These are phyloP conservation scores for Diarsia mendica DNA, from an alignment of 2,888 invertebrate genomes.

Conservation along the genomic window DNA sequence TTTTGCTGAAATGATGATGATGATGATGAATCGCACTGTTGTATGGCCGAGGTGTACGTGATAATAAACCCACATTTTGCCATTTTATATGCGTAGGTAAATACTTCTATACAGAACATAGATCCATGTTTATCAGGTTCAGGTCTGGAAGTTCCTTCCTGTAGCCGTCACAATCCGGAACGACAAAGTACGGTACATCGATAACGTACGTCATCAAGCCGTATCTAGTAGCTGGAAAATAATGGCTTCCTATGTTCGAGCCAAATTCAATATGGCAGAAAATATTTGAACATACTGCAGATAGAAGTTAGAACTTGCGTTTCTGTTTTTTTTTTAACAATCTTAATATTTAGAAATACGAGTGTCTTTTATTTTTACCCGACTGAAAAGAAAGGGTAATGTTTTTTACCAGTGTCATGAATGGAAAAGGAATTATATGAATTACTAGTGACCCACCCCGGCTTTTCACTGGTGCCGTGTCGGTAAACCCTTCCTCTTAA, in stretches of 20 bases:
- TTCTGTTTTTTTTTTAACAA: neutral
- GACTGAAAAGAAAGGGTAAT: no score
- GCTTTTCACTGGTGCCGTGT: no score
- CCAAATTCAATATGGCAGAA: conserved; percentile 1
- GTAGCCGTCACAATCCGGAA: conserved; percentile 7
- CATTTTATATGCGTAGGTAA: neutral
- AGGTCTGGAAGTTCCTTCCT: conserved; percentile 29
- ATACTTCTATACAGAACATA: neutral
- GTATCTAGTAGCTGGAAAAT: conserved; percentile 21
- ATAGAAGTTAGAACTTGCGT: neutral
- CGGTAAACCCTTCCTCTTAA: no score
- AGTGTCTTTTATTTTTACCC: no score
- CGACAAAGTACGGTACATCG: conserved; percentile 13
- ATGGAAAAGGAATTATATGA: no score
- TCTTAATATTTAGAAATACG: neutral
- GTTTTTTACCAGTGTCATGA: no score
- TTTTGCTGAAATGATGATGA: no score
- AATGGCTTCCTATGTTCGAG: conserved; percentile 42
- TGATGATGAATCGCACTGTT: no score
- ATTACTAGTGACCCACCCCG: no score
- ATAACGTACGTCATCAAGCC: conserved; percentile 29
- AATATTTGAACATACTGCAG: conserved; percentile 13
- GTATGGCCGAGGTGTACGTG: no score
- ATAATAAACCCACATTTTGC: no score
- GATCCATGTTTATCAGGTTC: conserved; percentile 29